phyloP scores from a whole-genome alignment of 2,113 vertebrate species.

The Rhabdomys dilectus region DNA sequence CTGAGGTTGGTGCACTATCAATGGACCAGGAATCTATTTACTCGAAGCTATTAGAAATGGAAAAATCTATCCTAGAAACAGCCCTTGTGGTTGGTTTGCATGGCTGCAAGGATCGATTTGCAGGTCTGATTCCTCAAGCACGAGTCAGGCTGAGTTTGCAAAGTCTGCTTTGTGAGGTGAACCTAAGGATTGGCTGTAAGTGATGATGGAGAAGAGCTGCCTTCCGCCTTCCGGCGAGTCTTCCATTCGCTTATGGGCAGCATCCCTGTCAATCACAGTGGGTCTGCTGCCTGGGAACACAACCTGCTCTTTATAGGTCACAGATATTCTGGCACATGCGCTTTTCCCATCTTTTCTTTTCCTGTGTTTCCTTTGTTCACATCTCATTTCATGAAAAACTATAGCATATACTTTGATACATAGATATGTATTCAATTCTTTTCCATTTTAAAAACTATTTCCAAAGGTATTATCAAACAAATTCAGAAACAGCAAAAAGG shows the following conservation, averaged over 20 bases:
- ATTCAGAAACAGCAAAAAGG: constrained; percentile 13
- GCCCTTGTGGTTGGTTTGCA: neutral
- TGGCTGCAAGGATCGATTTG: constrained; percentile 45
- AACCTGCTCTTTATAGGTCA: neutral
- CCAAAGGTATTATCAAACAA: constrained; percentile 6
- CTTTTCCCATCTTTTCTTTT: neutral
- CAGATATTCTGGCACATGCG: neutral
- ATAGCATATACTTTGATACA: neutral
- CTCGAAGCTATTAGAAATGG: constrained; percentile 42
- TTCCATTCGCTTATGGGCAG: neutral
- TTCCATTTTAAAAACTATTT: constrained; percentile 48
- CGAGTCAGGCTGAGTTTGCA: constrained; percentile 50
- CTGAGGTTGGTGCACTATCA: constrained; percentile 18
- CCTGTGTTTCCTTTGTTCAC: constrained; percentile 11
- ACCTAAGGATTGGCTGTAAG: neutral
- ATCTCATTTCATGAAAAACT: constrained; percentile 29
- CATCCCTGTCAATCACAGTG: neutral
- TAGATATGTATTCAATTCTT: constrained; percentile 28
- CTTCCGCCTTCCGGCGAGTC: neutral
- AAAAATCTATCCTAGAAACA: constrained; percentile 27
- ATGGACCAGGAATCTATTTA: neutral
- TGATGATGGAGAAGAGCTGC: neutral
- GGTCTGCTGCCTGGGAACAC: neutral
- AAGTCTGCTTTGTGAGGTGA: constrained; percentile 29
- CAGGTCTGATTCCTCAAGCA: constrained; percentile 33